Conservation (phyloP, 1,140 invertebrate genomes). For the Lamellibrachia luymesi region DNA sequence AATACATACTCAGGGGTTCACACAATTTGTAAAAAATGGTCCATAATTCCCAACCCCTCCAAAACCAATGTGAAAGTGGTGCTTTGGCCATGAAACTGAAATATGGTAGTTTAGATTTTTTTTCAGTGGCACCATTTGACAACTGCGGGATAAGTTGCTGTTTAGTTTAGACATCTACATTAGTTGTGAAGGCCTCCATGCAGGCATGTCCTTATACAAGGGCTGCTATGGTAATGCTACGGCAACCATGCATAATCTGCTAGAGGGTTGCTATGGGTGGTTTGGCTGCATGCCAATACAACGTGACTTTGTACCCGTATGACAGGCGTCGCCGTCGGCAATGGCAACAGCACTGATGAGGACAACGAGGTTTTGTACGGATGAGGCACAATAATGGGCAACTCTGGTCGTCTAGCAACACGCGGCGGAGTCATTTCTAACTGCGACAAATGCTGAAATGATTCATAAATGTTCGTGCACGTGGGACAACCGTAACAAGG, state of each 20-base stretch:
- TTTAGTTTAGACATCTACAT: neutral
- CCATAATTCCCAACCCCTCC: neutral
- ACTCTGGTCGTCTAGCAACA: neutral
- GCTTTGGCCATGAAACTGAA: neutral
- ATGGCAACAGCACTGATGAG: neutral
- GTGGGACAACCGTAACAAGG: neutral
- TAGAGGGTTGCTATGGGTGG: neutral
- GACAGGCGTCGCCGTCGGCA: neutral
- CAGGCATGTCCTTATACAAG: neutral
- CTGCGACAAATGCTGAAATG: neutral
- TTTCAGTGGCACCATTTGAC: no score
- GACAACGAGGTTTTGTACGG: neutral
- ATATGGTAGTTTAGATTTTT: neutral
- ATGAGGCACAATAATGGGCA: conserved; percentile 4
- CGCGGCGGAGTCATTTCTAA: neutral
- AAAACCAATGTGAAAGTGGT: neutral
- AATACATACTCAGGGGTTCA: no score
- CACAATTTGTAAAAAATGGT: no score
- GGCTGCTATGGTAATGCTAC: neutral
- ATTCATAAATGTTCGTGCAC: neutral
- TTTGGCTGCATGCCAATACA: neutral
- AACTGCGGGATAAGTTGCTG: no score
- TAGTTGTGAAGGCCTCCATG: neutral
- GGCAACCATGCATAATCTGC: neutral
- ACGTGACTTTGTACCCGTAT: neutral